Base-by-base conservation (phyloP, 2,113 vertebrate species). In the Ploceus nigricollis region DNA sequence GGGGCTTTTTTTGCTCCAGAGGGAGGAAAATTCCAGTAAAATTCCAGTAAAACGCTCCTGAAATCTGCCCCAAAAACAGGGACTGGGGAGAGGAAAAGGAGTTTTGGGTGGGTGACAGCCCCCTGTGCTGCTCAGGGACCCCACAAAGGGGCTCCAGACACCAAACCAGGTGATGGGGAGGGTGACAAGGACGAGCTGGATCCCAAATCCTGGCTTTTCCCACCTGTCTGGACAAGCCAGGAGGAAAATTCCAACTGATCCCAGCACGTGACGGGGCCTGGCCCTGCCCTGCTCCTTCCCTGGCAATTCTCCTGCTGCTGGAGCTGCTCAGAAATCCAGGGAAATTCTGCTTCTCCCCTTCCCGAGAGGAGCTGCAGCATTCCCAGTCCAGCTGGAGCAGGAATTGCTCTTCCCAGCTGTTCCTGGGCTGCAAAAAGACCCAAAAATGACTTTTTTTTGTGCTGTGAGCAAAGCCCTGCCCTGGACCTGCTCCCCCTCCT, bases 241-340 rank as follows among this genome's bases (percentile, higher is more conserved):
- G 1, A 30, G 82, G 61, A 37, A 39, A 72, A 44, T 47, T 45
- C 44, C 4, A 70, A 58, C 72, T 3, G 5, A 65, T 51, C 42
- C 9, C 65, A 7, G 77, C 54, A 70, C 18, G 7, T 48, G 78
- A 91, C 1, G 0, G 15, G 12, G 30, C 30, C n/a, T 0, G 22
- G 87, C 64, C 58, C 93, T 79, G 82, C 76, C 90, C 94, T 73
- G 75, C 20, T 80, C 51, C 86, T 80, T 77, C 66, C 63, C 93
- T 87, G 64, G 75, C 44, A n/a, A 4, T 48, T 33, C 57, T 10
- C 15, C 90, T 69, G 76, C 73, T 60, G 44, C 64, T 57, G 44
- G 30, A 48, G 42, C 14, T 14, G 30, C 31, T 33, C 50, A 28
- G 48, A 82, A 61, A 76, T n/a, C 12, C 13, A 21, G 2, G 30